These are phyloP conservation scores for Prosopocoilus inquinatus DNA, from an alignment of 2,888 invertebrate genomes.

Conservation along the genomic window DNA sequence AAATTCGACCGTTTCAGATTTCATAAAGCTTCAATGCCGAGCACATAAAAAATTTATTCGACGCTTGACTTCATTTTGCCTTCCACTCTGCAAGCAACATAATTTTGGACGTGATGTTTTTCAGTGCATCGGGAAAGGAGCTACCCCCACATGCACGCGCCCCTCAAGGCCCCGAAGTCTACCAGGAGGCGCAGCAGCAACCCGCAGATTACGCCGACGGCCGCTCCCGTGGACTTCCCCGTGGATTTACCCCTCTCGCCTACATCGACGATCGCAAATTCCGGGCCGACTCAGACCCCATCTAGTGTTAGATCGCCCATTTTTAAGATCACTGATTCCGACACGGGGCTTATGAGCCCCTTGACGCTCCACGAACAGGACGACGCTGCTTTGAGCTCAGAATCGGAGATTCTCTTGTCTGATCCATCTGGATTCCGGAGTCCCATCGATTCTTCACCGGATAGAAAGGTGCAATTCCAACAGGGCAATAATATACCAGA, in stretches of 20 bases:
- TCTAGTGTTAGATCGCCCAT: slow-evolving; percentile 28
- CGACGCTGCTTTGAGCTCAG: slow-evolving; percentile 40
- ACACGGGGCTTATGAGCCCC: slow-evolving; percentile 29
- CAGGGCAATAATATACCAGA: slow-evolving; percentile 40
- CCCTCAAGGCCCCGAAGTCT: slow-evolving; percentile 59
- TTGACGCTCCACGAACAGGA: slow-evolving; percentile 38
- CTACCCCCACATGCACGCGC: slow-evolving; percentile 63
- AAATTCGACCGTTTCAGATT: too few species aligned
- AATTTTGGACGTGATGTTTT: slow-evolving; percentile 22
- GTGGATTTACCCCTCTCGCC: slow-evolving; percentile 37
- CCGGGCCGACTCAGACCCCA: slow-evolving; percentile 23
- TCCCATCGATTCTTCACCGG: slow-evolving; percentile 34
- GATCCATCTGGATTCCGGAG: slow-evolving; percentile 45
- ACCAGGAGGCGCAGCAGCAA: slow-evolving; percentile 51
- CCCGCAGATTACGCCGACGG: slow-evolving; percentile 28
- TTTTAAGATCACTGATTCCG: slow-evolving; percentile 34
- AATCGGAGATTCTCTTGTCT: slow-evolving; percentile 48
- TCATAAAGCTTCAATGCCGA: too few species aligned
- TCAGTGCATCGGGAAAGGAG: slow-evolving; percentile 63
- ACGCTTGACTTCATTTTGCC: too few species aligned
- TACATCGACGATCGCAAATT: slow-evolving; percentile 21
- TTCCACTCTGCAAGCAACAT: too few species aligned
- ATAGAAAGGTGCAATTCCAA: slow-evolving; percentile 55
- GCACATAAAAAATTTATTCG: too few species aligned
- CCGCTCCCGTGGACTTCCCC: slow-evolving; percentile 19